Conservation (phyloP, 64 coral and sea anemone species). For the Porites lutea region DNA sequence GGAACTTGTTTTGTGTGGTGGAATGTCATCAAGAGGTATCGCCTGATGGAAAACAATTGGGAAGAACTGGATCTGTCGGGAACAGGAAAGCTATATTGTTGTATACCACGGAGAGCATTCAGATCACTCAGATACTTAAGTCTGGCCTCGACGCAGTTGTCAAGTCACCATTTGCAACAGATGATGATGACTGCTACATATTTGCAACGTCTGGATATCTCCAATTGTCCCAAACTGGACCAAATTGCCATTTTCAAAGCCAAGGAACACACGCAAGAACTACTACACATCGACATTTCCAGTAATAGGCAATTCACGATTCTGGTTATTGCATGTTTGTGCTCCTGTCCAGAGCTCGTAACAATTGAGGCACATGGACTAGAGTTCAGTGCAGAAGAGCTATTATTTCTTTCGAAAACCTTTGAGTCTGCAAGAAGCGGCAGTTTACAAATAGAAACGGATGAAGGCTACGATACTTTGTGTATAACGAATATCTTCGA, state of each 20-base stretch:
- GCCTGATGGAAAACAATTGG: too few species aligned
- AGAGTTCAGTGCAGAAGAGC: background rate
- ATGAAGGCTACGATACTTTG: background rate
- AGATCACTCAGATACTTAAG: too few species aligned
- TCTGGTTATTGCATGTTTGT: background rate
- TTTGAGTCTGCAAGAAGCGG: background rate
- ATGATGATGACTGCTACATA: background rate
- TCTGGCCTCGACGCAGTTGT: too few species aligned
- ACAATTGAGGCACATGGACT: background rate
- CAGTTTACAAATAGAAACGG: background rate
- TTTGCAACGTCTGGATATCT: background rate
- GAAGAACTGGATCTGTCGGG: too few species aligned
- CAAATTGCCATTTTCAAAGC: background rate
- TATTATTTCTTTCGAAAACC: background rate
- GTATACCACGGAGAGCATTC: too few species aligned
- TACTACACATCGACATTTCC: background rate
- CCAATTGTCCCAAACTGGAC: background rate
- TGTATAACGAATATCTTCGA: background rate
- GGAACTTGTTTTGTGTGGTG: too few species aligned
- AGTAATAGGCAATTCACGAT: background rate
- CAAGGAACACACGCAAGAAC: background rate
- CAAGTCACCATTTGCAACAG: background rate
- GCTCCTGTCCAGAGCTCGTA: background rate
- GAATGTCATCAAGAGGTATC: too few species aligned
- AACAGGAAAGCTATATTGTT: too few species aligned